Base-by-base conservation (phyloP, 2,888 invertebrate species). In the Amitus sp. region DNA sequence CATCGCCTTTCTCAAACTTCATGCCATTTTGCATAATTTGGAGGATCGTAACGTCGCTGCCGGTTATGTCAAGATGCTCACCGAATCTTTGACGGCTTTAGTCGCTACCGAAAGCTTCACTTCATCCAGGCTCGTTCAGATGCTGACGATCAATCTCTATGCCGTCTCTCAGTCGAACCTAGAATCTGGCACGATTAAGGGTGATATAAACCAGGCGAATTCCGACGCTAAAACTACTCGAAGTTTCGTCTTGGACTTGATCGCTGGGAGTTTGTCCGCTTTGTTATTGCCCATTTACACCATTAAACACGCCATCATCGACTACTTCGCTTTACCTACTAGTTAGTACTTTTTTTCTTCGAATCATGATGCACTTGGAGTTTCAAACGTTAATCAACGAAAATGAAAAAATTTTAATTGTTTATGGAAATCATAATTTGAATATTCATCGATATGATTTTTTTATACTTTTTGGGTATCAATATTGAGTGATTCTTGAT, bases 71-170 rank as follows among this genome's bases (percentile, higher is more conserved):
- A 86, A 87, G 65, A 85, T 87, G 18, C 84, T 94, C 20, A 89
- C 89, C 56, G 86, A 89, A 0, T 89, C 90, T 28, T 83, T 94
- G 66, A 90, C 91, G 0, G 88, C 92, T 0, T 86, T 93, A 54
- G 87, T 93, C 6, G 92, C 92, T 0, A 92, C 93, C 0, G 90
- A 92, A 74, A 89, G 90, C 74, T 90, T 94, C 68, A 89, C 89
- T 45, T 86, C 89, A 0, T 89, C 90, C 83, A 89, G 90, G 68
- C 85, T 94, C 18, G 87, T 92, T 28, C 90, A 93, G 86, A 91
- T 94, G 87, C 85, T 90, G 45, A 87, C 90, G 58, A 89, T 94
- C 34, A 88, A 91, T 76, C 85, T 94, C 49, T 93, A 90, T 84
- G 86, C 90, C 9, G 85, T 92, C 52, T 6, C 37, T 13, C 86